A percentile compares a stretch with the other conserved stretches of the same genome.
Evolutionary conservation across 2,113 vertebrate genomes (phyloP).

Genomic region (Panthera uncia): DNA sequence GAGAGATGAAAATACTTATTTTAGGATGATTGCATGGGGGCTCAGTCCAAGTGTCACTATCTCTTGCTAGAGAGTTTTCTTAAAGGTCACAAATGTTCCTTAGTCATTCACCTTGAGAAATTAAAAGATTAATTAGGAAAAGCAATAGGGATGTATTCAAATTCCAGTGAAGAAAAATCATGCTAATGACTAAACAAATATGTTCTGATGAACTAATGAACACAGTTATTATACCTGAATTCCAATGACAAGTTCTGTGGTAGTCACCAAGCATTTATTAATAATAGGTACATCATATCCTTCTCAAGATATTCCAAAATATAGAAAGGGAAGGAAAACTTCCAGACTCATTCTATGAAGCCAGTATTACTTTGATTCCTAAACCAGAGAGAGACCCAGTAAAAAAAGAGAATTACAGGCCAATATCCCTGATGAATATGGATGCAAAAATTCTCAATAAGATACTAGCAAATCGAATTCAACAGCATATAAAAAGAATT

Average conservation of each 20-base stretch:
- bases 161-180: conserved; percentile 43
- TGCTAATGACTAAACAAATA: conserved; percentile 36
- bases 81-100: background rate
- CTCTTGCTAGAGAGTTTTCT: background rate
- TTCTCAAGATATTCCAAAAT: no score
- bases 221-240: background rate
- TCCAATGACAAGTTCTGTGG: background rate
- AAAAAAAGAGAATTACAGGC: no score
- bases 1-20: background rate
- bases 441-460: no score
- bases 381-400: no score
- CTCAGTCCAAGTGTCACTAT: background rate
- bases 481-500: no score
- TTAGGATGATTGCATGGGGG: background rate
- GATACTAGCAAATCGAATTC: no score
- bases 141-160: background rate
- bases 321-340: no score
- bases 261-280: conserved; percentile 30
- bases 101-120: background rate
- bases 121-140: conserved; percentile 35
- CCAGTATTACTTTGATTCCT: no score
- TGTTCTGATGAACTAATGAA: background rate
- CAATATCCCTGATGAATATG: no score
- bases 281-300: background rate
- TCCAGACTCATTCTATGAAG: no score